A percentile compares a stretch with the other conserved stretches of the same genome.
Evolutionary conservation across 1,140 invertebrate genomes (phyloP).

Genomic region (Drosophila prosaltans): DNA sequence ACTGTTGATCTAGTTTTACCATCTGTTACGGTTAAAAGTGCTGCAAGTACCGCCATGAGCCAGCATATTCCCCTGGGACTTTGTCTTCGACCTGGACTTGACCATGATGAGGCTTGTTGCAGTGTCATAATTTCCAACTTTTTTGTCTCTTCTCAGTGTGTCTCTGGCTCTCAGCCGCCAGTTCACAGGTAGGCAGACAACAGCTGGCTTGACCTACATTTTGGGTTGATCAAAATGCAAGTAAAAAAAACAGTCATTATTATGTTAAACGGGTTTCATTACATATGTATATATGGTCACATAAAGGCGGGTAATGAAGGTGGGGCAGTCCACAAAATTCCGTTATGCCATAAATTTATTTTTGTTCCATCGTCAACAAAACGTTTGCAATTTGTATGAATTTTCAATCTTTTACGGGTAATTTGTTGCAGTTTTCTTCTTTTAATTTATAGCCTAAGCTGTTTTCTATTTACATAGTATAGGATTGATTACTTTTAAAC

Average conservation of each 20-base stretch:
- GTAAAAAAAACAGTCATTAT: conserved; percentile 60
- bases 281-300: not conserved
- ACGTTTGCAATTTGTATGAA: not conserved
- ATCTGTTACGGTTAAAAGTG: conserved; percentile 34
- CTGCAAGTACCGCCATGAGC: conserved; percentile 56
- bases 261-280: conserved; percentile 65
- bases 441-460: too few species aligned
- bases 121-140: conserved; percentile 48
- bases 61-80: conserved; percentile 62
- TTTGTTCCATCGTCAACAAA: not conserved
- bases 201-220: conserved; percentile 69
- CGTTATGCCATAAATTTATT: conserved; percentile 2
- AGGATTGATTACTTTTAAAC: too few species aligned
- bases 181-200: conserved; percentile 28
- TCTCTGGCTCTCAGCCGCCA: conserved; percentile 14
- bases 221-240: conserved; percentile 32
- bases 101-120: conserved; percentile 10
- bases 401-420: not conserved
- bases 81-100: conserved; percentile 13
- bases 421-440: not conserved
- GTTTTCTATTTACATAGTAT: too few species aligned
- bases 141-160: not conserved
- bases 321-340: not conserved
- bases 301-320: not conserved
- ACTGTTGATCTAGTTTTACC: conserved; percentile 43